Conservation (phyloP, 1,140 invertebrate genomes). For the Cyclina sinensis region DNA sequence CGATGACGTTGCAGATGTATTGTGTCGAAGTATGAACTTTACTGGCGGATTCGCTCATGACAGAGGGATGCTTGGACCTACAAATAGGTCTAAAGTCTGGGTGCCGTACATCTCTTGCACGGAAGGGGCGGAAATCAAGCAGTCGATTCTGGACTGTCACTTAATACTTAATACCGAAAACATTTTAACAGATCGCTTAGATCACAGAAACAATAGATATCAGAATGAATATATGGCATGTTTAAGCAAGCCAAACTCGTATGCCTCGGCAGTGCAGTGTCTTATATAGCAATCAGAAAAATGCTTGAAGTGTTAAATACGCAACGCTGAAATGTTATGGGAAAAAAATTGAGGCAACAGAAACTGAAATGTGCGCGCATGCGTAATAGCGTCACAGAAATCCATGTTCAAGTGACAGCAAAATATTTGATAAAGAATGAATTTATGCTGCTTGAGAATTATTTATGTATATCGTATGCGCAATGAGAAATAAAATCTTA, state of each 20-base stretch:
- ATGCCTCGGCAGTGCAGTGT: conserved; percentile 54
- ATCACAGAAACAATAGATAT: conserved; percentile 23
- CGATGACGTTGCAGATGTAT: conserved; percentile 57
- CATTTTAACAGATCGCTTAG: conserved; percentile 5
- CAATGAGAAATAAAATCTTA: too few relatives aligned
- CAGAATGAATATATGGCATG: conserved; percentile 47
- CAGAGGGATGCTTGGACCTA: conserved; percentile 9
- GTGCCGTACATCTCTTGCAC: conserved; percentile 51
- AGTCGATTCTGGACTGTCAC: conserved; percentile 48
- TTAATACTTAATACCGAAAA: conserved; percentile 38
- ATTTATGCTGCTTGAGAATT: too few relatives aligned
- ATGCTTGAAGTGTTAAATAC: not conserved
- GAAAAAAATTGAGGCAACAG: too few relatives aligned
- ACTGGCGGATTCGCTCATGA: conserved; percentile 31
- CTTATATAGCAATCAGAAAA: not conserved
- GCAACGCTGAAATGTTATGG: too few relatives aligned
- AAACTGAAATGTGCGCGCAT: too few relatives aligned
- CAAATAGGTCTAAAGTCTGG: conserved; percentile 33
- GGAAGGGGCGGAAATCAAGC: not conserved
- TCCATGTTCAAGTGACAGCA: too few relatives aligned
- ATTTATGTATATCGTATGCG: too few relatives aligned
- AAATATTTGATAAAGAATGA: too few relatives aligned
- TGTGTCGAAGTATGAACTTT: conserved; percentile 57
- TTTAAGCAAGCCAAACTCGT: conserved; percentile 41
- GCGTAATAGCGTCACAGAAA: too few relatives aligned